These are phyloP conservation scores for Pteruthius melanotis DNA, from an alignment of 2,113 vertebrate species.

Conservation along the genomic window DNA sequence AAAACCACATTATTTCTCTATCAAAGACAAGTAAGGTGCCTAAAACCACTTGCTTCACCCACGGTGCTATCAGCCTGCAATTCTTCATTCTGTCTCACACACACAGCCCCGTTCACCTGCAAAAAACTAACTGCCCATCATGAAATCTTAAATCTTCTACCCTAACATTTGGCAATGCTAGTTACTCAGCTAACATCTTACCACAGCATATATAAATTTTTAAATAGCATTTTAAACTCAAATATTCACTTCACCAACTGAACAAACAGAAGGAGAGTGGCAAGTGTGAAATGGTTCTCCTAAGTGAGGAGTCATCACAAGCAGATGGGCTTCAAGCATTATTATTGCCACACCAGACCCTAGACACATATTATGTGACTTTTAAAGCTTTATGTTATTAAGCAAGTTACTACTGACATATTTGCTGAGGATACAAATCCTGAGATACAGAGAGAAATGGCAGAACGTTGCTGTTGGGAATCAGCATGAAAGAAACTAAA, in stretches of 20 bases:
- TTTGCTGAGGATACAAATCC: not conserved
- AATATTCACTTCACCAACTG: not conserved
- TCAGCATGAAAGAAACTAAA: not conserved
- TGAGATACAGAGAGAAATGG: not conserved
- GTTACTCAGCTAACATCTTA: not conserved
- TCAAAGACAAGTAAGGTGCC: not conserved
- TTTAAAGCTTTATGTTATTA: not conserved
- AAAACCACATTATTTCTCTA: not conserved
- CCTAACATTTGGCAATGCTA: not conserved
- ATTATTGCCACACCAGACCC: not conserved
- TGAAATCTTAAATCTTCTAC: not conserved
- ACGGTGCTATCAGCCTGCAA: not conserved
- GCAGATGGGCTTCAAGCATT: not conserved
- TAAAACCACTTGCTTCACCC: not conserved
- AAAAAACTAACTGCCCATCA: not conserved
- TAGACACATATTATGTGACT: not conserved
- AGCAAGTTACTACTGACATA: not conserved
- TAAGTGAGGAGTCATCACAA: not conserved
- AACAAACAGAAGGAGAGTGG: not conserved
- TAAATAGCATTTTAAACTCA: not conserved
- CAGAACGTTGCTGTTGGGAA: not conserved
- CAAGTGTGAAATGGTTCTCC: not conserved
- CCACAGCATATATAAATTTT: not conserved
- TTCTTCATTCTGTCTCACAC: not conserved
- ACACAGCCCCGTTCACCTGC: accelerated